A percentile compares a stretch with the other conserved stretches of the same genome.
These are phyloP conservation scores for Okamejei kenojei DNA, from an alignment of 2,797 vertebrate species.

Conservation along the genomic window DNA sequence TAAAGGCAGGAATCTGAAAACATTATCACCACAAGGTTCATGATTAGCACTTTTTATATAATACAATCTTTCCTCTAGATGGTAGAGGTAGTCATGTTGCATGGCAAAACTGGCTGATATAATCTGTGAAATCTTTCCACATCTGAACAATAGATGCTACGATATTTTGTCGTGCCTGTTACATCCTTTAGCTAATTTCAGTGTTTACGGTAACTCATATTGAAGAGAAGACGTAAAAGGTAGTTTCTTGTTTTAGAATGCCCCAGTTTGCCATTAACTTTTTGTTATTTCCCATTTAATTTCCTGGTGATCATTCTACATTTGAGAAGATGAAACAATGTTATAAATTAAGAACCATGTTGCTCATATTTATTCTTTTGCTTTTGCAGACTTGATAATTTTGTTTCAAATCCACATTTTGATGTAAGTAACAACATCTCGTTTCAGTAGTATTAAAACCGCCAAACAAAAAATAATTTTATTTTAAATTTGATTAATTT, in stretches of 20 bases:
- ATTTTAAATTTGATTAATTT: not conserved
- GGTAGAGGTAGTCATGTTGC: not conserved
- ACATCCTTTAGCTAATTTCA: slow-evolving; percentile 19
- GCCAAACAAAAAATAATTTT: not conserved
- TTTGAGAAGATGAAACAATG: not conserved
- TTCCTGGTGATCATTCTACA: not conserved
- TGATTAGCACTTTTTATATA: not conserved
- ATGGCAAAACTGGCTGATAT: not conserved
- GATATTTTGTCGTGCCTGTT: not conserved
- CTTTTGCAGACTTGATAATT: not conserved
- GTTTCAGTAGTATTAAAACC: not conserved
- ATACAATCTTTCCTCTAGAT: not conserved
- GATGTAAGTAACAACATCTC: not conserved
- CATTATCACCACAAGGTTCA: not conserved
- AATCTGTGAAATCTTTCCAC: slow-evolving; percentile 17
- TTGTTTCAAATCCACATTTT: not conserved
- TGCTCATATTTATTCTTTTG: not conserved
- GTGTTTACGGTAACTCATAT: not conserved
- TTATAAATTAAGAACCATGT: not conserved
- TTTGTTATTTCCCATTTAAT: not conserved
- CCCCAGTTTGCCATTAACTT: not conserved
- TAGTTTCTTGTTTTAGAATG: not conserved
- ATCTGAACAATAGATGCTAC: not conserved
- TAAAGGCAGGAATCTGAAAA: not conserved
- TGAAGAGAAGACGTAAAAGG: not conserved